Conservation (phyloP, 2,888 invertebrate genomes). For the Ptilodon capucinus region DNA sequence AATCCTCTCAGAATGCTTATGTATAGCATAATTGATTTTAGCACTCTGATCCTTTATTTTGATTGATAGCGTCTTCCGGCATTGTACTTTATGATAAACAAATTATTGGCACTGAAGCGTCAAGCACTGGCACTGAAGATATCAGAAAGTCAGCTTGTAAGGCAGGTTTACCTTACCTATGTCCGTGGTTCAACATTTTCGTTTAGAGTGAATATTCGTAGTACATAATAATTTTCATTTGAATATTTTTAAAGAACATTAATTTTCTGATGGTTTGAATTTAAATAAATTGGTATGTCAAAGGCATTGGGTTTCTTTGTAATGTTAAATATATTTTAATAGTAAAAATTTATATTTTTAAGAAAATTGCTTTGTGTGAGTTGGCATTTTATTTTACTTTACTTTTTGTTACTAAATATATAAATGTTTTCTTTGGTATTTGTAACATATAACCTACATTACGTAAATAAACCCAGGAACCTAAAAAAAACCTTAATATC, state of each 20-base stretch:
- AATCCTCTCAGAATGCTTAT: slow-evolving; percentile 55
- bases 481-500: no score
- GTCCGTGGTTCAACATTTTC: neutral
- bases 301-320: slow-evolving; percentile 11
- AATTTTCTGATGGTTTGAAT: neutral
- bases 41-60: slow-evolving; percentile 30
- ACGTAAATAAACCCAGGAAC: no score
- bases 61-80: slow-evolving; percentile 25
- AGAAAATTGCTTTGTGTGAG: no score
- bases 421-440: no score
- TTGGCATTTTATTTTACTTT: no score
- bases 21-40: slow-evolving; percentile 39
- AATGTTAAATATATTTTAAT: neutral
- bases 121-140: no score
- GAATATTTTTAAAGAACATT: neutral
- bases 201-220: neutral
- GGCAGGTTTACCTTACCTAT: no score
- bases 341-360: no score
- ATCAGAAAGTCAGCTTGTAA: no score
- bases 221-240: neutral
- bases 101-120: neutral
- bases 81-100: neutral
- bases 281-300: neutral
- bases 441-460: no score
- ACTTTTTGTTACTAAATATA: no score